phyloP scores from a whole-genome alignment of 1,140 invertebrate genomes.

The Leptinotarsa texana region DNA sequence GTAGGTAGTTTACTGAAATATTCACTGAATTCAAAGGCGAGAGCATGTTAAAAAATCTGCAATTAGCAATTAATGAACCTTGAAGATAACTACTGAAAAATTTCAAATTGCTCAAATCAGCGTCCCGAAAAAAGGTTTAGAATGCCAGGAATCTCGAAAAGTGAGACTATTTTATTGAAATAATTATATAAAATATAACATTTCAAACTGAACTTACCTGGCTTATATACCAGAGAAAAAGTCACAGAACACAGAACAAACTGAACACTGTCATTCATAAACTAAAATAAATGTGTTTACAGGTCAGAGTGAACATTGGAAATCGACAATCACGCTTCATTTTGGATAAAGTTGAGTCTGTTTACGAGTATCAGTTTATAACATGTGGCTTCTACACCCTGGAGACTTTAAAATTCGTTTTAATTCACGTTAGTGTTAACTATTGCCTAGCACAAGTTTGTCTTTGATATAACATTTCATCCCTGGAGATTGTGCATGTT shows the following conservation, averaged over 20 bases:
- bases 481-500: slow-evolving; percentile 45
- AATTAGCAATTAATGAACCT: no score
- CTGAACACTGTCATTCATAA: background rate
- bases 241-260: slow-evolving; percentile 1
- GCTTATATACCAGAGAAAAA: background rate
- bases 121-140: no score
- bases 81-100: no score
- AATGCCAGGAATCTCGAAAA: no score
- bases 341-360: slow-evolving; percentile 29
- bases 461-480: slow-evolving; percentile 47
- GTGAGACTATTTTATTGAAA: no score
- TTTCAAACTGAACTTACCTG: background rate
- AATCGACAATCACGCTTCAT: slow-evolving; percentile 21
- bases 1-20: no score
- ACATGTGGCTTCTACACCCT: slow-evolving; percentile 41
- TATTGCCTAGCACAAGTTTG: slow-evolving; percentile 51
- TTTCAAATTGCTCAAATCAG: no score
- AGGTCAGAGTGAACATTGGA: slow-evolving; percentile 3
- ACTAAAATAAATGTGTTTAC: slow-evolving; percentile 1
- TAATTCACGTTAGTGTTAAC: slow-evolving; percentile 46
- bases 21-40: no score
- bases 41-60: no score
- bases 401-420: slow-evolving; percentile 45
- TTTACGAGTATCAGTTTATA: slow-evolving; percentile 41
- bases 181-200: no score